Evolutionary conservation across 2,797 vertebrate genomes (phyloP).

Genomic region (Artibeus jamaicensis): DNA sequence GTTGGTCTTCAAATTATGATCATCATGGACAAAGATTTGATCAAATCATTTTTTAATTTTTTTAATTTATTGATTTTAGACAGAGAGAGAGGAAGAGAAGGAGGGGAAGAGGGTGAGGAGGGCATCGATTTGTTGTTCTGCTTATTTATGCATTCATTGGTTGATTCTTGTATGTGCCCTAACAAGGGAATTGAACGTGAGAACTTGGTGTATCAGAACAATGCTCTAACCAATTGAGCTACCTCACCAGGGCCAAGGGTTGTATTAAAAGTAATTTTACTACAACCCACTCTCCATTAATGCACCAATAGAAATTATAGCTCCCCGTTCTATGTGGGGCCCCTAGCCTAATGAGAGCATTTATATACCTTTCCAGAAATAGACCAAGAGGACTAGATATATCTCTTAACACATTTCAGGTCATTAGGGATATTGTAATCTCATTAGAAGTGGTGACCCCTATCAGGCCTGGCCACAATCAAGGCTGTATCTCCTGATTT

Average conservation of each 20-base stretch:
- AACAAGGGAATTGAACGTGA: neutral
- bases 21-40: neutral
- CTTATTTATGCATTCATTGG: neutral
- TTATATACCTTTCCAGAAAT: neutral
- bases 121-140: neutral
- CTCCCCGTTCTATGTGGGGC: neutral
- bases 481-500: neutral
- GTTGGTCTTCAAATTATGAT: neutral
- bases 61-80: neutral
- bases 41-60: neutral
- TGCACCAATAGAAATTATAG: neutral
- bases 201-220: neutral
- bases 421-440: neutral
- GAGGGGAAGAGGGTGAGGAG: neutral
- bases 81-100: neutral
- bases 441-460: neutral
- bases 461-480: neutral
- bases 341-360: neutral
- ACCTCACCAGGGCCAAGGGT: neutral
- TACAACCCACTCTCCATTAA: neutral
- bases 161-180: neutral
- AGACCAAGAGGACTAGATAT: neutral
- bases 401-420: neutral
- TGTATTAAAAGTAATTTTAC: neutral
- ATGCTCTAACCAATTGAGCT: neutral